Percentiles rank a stretch among this genome's conserved stretches.
Conservation (phyloP, 1,140 invertebrate genomes). For the Platorchestia sp. region DNA sequence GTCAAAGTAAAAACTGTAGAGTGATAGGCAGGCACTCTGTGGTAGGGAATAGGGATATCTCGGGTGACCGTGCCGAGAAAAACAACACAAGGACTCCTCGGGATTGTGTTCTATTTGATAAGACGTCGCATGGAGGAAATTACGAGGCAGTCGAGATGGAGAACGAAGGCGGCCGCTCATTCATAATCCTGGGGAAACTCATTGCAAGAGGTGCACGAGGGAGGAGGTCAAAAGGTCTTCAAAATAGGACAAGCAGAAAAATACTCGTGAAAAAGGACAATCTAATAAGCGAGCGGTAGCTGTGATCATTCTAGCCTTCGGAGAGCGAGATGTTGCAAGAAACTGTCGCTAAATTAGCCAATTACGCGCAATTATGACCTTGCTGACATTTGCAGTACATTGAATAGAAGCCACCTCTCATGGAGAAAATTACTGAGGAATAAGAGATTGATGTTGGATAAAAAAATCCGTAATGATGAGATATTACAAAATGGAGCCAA, state of each 20-base stretch:
- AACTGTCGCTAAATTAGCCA: not conserved
- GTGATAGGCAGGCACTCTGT: not conserved
- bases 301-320: not conserved
- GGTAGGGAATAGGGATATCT: not conserved
- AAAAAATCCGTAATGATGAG: not conserved
- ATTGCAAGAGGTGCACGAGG: not conserved
- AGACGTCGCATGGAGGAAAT: not conserved
- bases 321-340: not conserved
- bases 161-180: not conserved
- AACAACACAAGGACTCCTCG: not conserved
- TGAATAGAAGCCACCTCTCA: not conserved
- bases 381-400: not conserved
- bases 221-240: not conserved
- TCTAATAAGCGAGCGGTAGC: not conserved
- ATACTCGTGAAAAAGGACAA: not conserved
- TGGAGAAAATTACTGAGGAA: not conserved
- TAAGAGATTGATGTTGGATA: not conserved
- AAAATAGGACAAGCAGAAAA: not conserved
- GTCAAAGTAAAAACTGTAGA: not conserved
- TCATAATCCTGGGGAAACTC: not conserved
- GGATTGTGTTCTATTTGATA: slow-evolving; percentile 9
- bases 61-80: not conserved
- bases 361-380: not conserved
- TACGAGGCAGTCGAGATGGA: not conserved
- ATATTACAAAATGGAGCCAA: not conserved